Conservation (phyloP, 1,140 invertebrate species). For the Drosophila leontia region DNA sequence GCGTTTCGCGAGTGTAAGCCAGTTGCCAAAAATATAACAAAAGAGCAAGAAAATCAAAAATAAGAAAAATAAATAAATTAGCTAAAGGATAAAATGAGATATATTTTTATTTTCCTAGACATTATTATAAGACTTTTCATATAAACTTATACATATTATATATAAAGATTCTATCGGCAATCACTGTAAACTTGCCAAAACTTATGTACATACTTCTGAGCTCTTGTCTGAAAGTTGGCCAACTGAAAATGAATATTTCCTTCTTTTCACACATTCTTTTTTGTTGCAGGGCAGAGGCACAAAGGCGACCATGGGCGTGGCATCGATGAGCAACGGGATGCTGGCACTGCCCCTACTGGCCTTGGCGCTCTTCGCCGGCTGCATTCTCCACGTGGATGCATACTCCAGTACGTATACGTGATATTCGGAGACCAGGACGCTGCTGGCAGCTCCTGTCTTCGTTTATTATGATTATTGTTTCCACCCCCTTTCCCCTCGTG, state of each 20-base stretch:
- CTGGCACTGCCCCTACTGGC: constrained; percentile 41
- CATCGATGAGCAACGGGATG: constrained; percentile 48
- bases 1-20: constrained; percentile 14
- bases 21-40: background rate
- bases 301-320: constrained; percentile 46
- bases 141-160: background rate
- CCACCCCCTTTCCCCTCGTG: too few relatives aligned
- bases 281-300: constrained; percentile 10
- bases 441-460: background rate
- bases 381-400: constrained; percentile 65
- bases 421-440: constrained; percentile 20
- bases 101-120: background rate
- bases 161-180: background rate
- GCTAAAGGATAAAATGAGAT: background rate
- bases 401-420: constrained; percentile 83
- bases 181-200: constrained; percentile 3
- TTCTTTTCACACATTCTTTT: background rate
- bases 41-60: background rate
- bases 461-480: constrained; percentile 7
- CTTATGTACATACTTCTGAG: constrained; percentile 1
- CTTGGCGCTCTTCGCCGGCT: constrained; percentile 51
- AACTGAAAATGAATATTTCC: constrained; percentile 14
- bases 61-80: background rate
- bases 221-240: constrained; percentile 9
- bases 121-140: background rate